These are phyloP conservation scores for Hippocampus kuda DNA, from an alignment of 2,797 vertebrate species.

Conservation along the genomic window DNA sequence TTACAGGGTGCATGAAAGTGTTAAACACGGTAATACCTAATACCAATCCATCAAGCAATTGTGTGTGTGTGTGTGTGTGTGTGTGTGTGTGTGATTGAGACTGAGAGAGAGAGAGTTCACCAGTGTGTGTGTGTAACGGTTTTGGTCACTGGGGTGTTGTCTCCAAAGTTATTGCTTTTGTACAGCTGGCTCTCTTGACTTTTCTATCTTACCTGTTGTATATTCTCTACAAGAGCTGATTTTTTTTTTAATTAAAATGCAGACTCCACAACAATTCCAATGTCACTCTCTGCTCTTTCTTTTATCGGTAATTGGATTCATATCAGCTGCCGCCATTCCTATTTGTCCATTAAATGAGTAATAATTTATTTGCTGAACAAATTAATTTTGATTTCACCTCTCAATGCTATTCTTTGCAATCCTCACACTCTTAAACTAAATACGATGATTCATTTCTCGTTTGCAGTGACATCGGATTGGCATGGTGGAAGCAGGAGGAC, in stretches of 20 bases:
- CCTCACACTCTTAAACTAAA: slow-evolving; percentile 54
- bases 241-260: background rate
- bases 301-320: background rate
- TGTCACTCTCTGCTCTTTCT: slow-evolving; percentile 24
- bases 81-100: too few species aligned
- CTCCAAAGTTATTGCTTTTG: slow-evolving; percentile 2
- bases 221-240: background rate
- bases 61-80: too few species aligned
- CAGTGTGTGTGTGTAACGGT: background rate
- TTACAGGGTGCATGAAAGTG: too few species aligned
- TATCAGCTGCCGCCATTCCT: background rate
- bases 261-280: background rate
- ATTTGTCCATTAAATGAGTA: slow-evolving; percentile 53
- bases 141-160: background rate
- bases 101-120: too few species aligned
- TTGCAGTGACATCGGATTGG: too few species aligned
- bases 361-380: slow-evolving; percentile 50
- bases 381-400: background rate
- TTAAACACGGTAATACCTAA: too few species aligned
- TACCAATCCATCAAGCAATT: too few species aligned
- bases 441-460: slow-evolving; percentile 51
- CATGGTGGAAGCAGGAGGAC: too few species aligned
- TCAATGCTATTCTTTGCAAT: slow-evolving; percentile 48
- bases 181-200: background rate
- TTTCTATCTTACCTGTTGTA: background rate